phyloP scores from a whole-genome alignment of 2,797 vertebrate genomes.

The Fistularia commersonii region DNA sequence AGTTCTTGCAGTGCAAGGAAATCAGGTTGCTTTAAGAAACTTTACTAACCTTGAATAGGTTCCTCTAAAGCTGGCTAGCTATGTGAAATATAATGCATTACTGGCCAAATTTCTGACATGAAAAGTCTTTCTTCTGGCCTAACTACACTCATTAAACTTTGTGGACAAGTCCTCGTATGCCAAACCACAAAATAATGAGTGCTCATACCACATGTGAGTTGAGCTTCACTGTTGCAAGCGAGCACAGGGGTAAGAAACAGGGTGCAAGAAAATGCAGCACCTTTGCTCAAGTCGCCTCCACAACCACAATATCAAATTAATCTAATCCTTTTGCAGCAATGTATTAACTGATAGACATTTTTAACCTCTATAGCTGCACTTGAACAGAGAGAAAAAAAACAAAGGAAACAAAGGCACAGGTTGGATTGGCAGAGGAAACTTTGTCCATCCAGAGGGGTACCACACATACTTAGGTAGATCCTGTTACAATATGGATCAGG shows the following conservation, averaged over 20 bases:
- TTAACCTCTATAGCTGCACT: conserved; percentile 24
- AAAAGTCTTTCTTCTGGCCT: conserved; percentile 16
- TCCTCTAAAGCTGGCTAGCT: conserved; percentile 8
- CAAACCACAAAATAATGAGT: conserved; percentile 39
- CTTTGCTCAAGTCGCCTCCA: conserved; percentile 3
- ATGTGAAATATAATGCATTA: conserved; percentile 8
- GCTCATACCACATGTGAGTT: conserved; percentile 20
- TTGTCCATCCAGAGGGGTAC: too few relatives aligned
- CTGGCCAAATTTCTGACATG: conserved; percentile 9
- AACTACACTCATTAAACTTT: conserved; percentile 16
- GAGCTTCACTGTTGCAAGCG: conserved; percentile 31
- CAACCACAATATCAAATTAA: conserved; percentile 29
- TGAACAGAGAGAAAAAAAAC: conserved; percentile 2
- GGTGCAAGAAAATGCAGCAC: conserved; percentile 14
- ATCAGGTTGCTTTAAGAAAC: conserved; percentile 1
- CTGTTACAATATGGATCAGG: too few relatives aligned
- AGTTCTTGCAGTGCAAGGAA: neutral
- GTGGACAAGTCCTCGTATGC: conserved; percentile 2
- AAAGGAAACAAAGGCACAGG: too few relatives aligned
- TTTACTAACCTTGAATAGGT: neutral
- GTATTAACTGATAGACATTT: conserved; percentile 4
- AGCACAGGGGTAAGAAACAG: conserved; percentile 14
- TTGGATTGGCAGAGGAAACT: too few relatives aligned
- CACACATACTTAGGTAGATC: too few relatives aligned
- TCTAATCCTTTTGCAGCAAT: neutral